Evolutionary conservation across 2,888 invertebrate species (phyloP), one percentile per base, ranked within the genome.

Genomic region (Polylopha cassiicola): DNA sequence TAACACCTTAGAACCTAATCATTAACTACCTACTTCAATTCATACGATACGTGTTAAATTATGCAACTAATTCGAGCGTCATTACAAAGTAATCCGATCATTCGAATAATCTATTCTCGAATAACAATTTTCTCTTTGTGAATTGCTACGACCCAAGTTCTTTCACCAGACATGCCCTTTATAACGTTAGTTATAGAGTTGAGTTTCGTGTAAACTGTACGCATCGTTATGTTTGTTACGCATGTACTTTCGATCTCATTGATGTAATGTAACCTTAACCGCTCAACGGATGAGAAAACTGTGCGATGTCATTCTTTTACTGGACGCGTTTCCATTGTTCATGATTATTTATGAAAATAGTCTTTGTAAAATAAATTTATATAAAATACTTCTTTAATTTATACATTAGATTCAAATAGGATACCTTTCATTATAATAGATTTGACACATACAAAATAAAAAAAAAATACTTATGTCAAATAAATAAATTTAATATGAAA

Each of bases 221-320:
- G 23, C 15, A 4, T 14, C 31, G n/a, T n/a, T 7, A 34, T 48
- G 39, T 46, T 34, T 21, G 37, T 3, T 6, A 26, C 13, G 20
- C 13, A 33, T 26, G 29, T 45, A 67, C 67, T 70, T 65, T 67
- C 68, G 54, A 61, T 70, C 57, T 69, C 61, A 46, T 60, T 61
- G 30, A 48, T 50, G 37, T 48, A 38, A 42, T 34, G 51, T 46
- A 43, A 43, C 46, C 47, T 41, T 44, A 37, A 37, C 22, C 27
- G 31, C 38, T 39, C 9, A 18, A 39, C 43, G 46, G 45, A 38
- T 39, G 41, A 43, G 41, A 44, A 50, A 43, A 48, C 11, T 8
- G 28, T 41, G 31, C 22, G 39, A 32, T 39, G 39, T 27, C 39
- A 39, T 32, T 39, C 39, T 39, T 32, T 21, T 27, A 32, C 8